Conservation (phyloP, 2,797 vertebrate genomes). For the Ctenosaura bakeri region DNA sequence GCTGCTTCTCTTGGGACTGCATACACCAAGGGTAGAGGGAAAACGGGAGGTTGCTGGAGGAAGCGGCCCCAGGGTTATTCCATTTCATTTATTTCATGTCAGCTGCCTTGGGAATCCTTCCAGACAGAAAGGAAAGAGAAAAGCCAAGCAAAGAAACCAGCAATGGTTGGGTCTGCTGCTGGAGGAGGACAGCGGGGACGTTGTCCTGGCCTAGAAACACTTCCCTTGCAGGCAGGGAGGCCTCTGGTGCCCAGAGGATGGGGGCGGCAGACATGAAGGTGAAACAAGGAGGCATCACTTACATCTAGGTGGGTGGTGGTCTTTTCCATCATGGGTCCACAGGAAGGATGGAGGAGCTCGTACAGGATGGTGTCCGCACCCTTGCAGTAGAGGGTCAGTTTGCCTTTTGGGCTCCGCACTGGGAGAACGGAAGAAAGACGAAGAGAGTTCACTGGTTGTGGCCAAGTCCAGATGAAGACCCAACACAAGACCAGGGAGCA, state of each 20-base stretch:
- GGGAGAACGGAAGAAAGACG: constrained; percentile 39
- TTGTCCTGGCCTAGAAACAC: too few species aligned
- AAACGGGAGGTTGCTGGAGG: too few species aligned
- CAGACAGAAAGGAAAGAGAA: neutral
- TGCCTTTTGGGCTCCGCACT: constrained; percentile 89
- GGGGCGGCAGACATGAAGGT: neutral
- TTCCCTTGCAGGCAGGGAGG: too few species aligned
- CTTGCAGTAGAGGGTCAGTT: constrained; percentile 91
- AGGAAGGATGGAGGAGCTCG: constrained; percentile 87
- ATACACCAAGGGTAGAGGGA: too few species aligned
- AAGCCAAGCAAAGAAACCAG: too few species aligned
- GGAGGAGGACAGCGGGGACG: neutral
- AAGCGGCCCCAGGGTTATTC: too few species aligned
- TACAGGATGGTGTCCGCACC: constrained; percentile 94
- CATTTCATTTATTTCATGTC: neutral
- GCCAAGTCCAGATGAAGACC: neutral
- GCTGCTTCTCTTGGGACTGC: too few species aligned
- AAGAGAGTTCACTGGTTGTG: neutral
- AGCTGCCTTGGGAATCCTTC: neutral
- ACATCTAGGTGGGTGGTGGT: constrained; percentile 90
- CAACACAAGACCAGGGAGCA: too few species aligned
- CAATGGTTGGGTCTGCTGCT: neutral
- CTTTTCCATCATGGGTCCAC: constrained; percentile 80
- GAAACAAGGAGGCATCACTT: constrained; percentile 65
- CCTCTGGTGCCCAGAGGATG: neutral